Percentiles rank a stretch among this genome's conserved stretches.
These are phyloP conservation scores for Pyrrhosoma nymphula DNA, from an alignment of 2,888 invertebrate genomes.

Conservation along the genomic window DNA sequence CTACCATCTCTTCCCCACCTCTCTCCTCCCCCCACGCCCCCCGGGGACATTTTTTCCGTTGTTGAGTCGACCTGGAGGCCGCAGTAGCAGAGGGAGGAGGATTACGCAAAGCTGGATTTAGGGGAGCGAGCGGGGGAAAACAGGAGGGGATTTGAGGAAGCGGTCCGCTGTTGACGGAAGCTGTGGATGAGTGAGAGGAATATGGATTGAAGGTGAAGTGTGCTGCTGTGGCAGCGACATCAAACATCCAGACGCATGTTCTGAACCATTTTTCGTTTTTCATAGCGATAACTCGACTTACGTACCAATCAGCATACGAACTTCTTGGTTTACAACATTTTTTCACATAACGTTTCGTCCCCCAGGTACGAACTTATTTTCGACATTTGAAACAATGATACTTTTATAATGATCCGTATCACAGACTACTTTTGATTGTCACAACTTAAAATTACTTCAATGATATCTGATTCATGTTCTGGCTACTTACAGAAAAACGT, in stretches of 20 bases:
- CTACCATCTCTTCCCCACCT: too few species aligned
- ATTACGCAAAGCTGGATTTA: slow-evolving; percentile 31
- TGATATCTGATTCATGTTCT: too few species aligned
- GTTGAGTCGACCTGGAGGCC: neutral
- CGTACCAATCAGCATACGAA: too few species aligned
- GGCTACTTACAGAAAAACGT: too few species aligned
- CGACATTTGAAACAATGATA: too few species aligned
- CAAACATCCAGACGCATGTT: neutral
- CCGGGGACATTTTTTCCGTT: neutral
- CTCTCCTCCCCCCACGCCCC: neutral
- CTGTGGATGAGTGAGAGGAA: neutral
- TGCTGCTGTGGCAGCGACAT: neutral
- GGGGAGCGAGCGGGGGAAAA: neutral
- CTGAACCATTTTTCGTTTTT: neutral
- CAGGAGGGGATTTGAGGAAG: neutral
- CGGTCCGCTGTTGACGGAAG: slow-evolving; percentile 14
- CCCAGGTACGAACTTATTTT: too few species aligned
- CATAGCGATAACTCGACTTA: too few species aligned
- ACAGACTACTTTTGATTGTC: too few species aligned
- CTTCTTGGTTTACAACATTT: too few species aligned
- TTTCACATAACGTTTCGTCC: too few species aligned
- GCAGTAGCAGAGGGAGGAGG: neutral
- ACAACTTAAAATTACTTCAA: too few species aligned
- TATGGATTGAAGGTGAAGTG: neutral
- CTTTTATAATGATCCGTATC: too few species aligned